A percentile compares a stretch with the other conserved stretches of the same genome.
These are phyloP conservation scores for Coreoperca whiteheadi DNA, from an alignment of 2,113 vertebrate genomes.

Conservation along the genomic window DNA sequence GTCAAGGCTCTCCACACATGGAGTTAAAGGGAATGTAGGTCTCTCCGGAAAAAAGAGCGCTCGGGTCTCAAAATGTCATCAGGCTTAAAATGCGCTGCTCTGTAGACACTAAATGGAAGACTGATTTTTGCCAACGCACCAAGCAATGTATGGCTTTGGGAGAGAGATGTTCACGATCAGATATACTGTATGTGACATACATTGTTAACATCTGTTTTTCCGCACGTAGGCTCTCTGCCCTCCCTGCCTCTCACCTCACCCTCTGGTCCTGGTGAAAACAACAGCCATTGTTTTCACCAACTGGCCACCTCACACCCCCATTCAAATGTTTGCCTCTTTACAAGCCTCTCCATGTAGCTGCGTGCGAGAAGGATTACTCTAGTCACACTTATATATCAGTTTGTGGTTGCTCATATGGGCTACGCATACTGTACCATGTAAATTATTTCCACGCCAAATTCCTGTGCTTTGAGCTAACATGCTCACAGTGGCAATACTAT, in stretches of 20 bases:
- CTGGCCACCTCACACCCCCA: constrained; percentile 39
- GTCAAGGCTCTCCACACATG: constrained; percentile 72
- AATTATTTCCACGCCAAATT: neutral
- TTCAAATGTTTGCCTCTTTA: constrained; percentile 20
- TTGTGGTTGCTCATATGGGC: neutral
- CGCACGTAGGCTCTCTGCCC: constrained; percentile 20
- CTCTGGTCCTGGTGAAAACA: constrained; percentile 54
- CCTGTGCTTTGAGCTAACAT: neutral
- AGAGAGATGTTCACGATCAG: neutral
- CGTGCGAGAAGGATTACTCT: too few species aligned
- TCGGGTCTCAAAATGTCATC: constrained; percentile 65
- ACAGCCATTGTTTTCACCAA: constrained; percentile 45
- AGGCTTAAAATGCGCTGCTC: constrained; percentile 44
- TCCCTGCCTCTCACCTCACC: neutral
- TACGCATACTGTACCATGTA: neutral
- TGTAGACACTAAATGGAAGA: constrained; percentile 9
- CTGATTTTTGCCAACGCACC: constrained; percentile 25
- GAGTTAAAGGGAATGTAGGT: constrained; percentile 67
- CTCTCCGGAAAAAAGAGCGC: constrained; percentile 63
- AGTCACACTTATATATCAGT: neutral
- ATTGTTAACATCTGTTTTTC: constrained; percentile 18
- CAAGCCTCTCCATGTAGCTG: neutral
- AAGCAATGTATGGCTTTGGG: constrained; percentile 2
- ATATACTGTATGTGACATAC: neutral
- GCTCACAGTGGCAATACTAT: neutral